phyloP scores from a whole-genome alignment of 2,888 invertebrate genomes.

The Vanessa cardui region DNA sequence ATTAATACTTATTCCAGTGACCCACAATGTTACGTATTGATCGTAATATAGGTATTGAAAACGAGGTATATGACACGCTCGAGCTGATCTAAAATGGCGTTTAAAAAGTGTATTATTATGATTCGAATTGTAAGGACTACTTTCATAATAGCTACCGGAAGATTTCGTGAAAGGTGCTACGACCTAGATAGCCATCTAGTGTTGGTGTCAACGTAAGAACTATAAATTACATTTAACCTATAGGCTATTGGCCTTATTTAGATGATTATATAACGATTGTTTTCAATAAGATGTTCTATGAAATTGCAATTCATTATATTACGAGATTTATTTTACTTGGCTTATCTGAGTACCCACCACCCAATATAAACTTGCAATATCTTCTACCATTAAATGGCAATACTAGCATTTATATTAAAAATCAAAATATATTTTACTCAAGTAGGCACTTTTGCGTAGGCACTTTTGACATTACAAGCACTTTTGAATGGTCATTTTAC shows the following conservation, averaged over 20 bases:
- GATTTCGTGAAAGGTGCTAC: conserved; percentile 23
- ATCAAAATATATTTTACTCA: too few relatives aligned
- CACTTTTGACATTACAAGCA: too few relatives aligned
- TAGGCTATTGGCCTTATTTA: conserved; percentile 1
- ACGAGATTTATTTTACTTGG: too few relatives aligned
- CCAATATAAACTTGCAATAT: too few relatives aligned
- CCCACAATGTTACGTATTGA: conserved; percentile 29
- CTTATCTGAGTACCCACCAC: too few relatives aligned
- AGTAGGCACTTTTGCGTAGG: too few relatives aligned
- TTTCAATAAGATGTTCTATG: too few relatives aligned
- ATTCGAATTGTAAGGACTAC: conserved; percentile 13
- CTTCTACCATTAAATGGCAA: too few relatives aligned
- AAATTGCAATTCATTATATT: too few relatives aligned
- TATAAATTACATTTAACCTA: neutral
- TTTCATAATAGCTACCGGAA: conserved; percentile 28
- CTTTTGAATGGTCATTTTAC: too few relatives aligned
- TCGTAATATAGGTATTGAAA: conserved; percentile 25
- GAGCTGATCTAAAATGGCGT: conserved; percentile 14
- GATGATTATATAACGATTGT: neutral
- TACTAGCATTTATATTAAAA: too few relatives aligned
- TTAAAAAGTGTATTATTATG: conserved; percentile 19
- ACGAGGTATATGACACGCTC: conserved; percentile 25
- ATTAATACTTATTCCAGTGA: conserved; percentile 13
- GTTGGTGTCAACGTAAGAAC: neutral
- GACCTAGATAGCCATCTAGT: neutral